A percentile compares a stretch with the other conserved stretches of the same genome.
These are phyloP conservation scores for Platichthys stellatus DNA, from an alignment of 2,113 vertebrate genomes.

Conservation along the genomic window DNA sequence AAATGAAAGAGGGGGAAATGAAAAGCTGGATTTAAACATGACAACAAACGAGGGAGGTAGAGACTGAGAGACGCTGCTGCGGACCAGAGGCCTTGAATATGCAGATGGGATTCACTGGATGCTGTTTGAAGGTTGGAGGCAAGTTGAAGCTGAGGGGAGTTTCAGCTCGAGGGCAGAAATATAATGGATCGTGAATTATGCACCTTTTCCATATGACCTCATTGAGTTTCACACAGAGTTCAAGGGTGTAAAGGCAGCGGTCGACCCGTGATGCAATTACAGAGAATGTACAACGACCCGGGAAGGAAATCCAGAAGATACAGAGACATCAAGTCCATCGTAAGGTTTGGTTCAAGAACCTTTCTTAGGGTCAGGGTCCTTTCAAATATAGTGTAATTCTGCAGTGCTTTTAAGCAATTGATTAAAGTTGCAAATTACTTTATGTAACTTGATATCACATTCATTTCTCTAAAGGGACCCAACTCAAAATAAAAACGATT, in stretches of 20 bases:
- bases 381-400: too few species aligned
- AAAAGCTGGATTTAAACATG: slow-evolving; percentile 22
- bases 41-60: not conserved
- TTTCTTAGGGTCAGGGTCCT: too few species aligned
- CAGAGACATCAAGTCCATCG: too few species aligned
- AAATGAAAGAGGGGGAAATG: slow-evolving; percentile 8
- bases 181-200: not conserved
- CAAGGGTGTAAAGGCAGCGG: not conserved
- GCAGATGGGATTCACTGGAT: not conserved
- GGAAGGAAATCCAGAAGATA: too few species aligned
- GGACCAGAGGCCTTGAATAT: not conserved
- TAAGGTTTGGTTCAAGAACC: too few species aligned
- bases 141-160: too few species aligned
- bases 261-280: not conserved
- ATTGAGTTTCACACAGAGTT: not conserved
- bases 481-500: too few species aligned
- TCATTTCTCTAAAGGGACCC: too few species aligned
- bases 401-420: too few species aligned
- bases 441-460: too few species aligned
- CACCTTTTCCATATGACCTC: not conserved
- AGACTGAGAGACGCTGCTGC: not conserved
- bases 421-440: too few species aligned
- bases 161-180: not conserved
- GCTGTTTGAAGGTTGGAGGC: not conserved
- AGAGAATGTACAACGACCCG: too few species aligned